These are phyloP conservation scores for Melanotaenia boesemani DNA, from an alignment of 2,797 vertebrate genomes.

Conservation along the genomic window DNA sequence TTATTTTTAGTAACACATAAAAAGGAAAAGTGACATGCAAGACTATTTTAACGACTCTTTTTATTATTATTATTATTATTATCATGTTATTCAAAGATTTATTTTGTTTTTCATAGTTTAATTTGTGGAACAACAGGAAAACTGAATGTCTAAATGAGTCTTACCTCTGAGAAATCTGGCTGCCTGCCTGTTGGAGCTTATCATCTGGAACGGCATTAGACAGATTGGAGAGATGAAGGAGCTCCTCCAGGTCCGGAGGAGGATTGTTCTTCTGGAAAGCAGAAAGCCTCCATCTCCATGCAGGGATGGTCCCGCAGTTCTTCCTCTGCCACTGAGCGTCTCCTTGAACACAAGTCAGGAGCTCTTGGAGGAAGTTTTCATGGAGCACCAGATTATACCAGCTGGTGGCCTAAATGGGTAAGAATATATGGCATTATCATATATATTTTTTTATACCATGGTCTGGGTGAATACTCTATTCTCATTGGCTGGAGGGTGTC, in stretches of 20 bases:
- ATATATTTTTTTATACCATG: too few relatives aligned
- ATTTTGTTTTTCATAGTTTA: not conserved
- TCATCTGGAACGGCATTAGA: conserved; percentile 69
- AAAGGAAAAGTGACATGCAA: too few relatives aligned
- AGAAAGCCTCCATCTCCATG: conserved; percentile 69
- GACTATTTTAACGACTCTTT: too few relatives aligned
- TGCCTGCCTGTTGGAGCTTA: conserved; percentile 63
- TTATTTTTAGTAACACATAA: too few relatives aligned
- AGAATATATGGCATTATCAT: too few relatives aligned
- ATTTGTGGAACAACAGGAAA: not conserved
- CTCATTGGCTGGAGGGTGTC: too few relatives aligned
- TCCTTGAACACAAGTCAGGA: conserved; percentile 62
- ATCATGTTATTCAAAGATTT: too few relatives aligned
- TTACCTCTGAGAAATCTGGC: conserved; percentile 78
- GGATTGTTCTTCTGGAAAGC: conserved; percentile 76
- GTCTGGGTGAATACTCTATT: too few relatives aligned
- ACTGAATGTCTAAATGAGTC: not conserved
- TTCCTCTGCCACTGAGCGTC: conserved; percentile 28
- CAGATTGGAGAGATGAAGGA: conserved; percentile 77
- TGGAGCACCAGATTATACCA: conserved; percentile 80
- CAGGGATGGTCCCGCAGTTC: conserved; percentile 26
- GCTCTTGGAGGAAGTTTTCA: conserved; percentile 80
- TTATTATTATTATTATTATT: too few relatives aligned
- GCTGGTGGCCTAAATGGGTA: conserved; percentile 60
- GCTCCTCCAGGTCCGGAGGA: conserved; percentile 76